Base-by-base conservation (phyloP, 1,140 invertebrate genomes). In the Drosophila azteca region DNA sequence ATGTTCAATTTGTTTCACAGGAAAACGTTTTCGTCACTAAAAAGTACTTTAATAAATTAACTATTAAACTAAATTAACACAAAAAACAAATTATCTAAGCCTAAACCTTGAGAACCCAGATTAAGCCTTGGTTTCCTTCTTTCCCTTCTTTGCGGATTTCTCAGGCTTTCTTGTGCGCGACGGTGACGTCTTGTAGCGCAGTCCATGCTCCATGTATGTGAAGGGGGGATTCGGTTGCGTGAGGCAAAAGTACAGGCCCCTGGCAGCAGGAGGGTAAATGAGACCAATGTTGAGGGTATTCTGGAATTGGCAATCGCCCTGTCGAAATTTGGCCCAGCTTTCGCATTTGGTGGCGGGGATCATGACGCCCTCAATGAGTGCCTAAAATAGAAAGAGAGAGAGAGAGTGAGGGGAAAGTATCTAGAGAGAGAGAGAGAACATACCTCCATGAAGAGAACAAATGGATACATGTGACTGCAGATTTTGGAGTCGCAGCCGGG, bases 301-400 rank as follows among this genome's bases (percentile, higher is more conserved):
- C n/a, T 73, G 45, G 50, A 68, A 91, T 49, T 85, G 83, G 48
- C 90, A 91, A 13, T 90, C 70, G 3, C 80, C 67, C 26, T 79
- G 75, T n/a, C 90, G 50, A 58, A 91, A 91, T 45, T 88, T 80
- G 65, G 80, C 69, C 90, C 90, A 91, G 41, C 63, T 91, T 11
- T 90, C 85, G 52, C 90, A 91, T 43, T 91, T 91, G 39, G 90
- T 90, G n/a, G 90, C 87, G 0, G 90, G 77, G 48, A 91, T 91
- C 75, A 77, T 79, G 3, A 91, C 85, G 3, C 80, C 75, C 58
- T 91, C 90, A 11, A 91, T 74, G 7, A 91, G 71, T 2, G 90
- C 83, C 72, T 75, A 4, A 0, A 0, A 26, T 31, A 11, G 13
- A 31, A 7, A 11, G 31, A 11, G 35, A 39, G 35, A 13, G 11